These are phyloP conservation scores for Rotaria socialis DNA, from an alignment of 2,888 invertebrate genomes.

Conservation along the genomic window DNA sequence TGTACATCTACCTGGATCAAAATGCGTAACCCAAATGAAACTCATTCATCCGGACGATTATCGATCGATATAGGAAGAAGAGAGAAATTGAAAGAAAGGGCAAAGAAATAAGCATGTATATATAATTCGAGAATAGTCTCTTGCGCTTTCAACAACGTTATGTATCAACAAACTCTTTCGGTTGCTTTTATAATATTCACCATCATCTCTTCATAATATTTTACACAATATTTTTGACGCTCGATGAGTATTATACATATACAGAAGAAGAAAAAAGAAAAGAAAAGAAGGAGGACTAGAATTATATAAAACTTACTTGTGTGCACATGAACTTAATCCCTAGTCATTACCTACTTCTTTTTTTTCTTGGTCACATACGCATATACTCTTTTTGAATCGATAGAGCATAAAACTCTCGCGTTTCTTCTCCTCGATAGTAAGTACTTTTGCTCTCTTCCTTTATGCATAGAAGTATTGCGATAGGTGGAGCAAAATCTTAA, in stretches of 20 bases:
- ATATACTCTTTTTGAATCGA: neutral
- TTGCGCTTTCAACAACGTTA: neutral
- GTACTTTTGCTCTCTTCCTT: neutral
- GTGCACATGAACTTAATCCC: slow-evolving; percentile 4
- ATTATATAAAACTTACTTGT: slow-evolving; percentile 1
- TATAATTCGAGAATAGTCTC: neutral
- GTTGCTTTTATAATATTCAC: neutral
- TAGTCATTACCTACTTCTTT: neutral
- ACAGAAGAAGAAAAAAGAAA: neutral
- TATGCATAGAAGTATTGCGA: neutral
- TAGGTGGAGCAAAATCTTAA: slow-evolving; percentile 9
- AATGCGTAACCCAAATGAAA: neutral
- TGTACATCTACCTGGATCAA: neutral
- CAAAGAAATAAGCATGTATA: neutral
- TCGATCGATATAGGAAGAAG: neutral
- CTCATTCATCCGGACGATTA: slow-evolving; percentile 1
- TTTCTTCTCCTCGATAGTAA: neutral
- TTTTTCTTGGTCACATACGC: neutral
- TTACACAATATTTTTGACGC: neutral
- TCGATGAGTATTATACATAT: neutral
- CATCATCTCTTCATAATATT: neutral
- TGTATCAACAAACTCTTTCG: neutral
- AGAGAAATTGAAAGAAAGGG: neutral
- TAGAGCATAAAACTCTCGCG: slow-evolving; percentile 15
- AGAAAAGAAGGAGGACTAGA: neutral